These are phyloP conservation scores for Drosophila paramelanica DNA, from an alignment of 2,888 invertebrate species.

Conservation along the genomic window DNA sequence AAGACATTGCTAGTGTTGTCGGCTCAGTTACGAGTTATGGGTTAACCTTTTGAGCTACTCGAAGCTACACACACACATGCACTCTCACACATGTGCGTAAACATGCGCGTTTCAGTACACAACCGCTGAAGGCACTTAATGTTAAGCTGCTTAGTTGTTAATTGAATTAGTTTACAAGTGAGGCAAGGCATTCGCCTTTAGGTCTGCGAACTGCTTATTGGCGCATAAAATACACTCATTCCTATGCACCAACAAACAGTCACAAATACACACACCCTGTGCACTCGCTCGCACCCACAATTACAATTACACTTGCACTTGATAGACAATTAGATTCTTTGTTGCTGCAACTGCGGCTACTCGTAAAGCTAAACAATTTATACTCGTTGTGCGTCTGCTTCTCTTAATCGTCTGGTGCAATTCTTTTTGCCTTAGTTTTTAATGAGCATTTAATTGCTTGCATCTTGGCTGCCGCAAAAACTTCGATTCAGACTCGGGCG, in stretches of 20 bases:
- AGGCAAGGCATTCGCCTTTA: conserved; percentile 55
- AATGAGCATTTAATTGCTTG: conserved; percentile 78
- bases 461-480: conserved; percentile 51
- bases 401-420: conserved; percentile 38
- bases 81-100: neutral
- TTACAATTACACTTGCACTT: conserved; percentile 75
- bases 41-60: conserved; percentile 51
- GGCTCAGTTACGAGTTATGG: conserved; percentile 54
- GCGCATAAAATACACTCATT: conserved; percentile 59
- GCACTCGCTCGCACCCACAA: conserved; percentile 44
- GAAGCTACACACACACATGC: conserved; percentile 11
- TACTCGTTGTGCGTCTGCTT: conserved; percentile 37
- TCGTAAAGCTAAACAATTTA: conserved; percentile 48
- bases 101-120: conserved; percentile 13
- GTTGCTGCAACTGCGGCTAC: conserved; percentile 44
- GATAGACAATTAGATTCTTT: conserved; percentile 74
- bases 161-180: conserved; percentile 78
- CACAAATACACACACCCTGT: conserved; percentile 1
- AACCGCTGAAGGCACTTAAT: conserved; percentile 52
- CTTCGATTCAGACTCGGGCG: conserved; percentile 2
- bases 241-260: conserved; percentile 14
- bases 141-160: conserved; percentile 78
- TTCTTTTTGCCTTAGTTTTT: conserved; percentile 50
- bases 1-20: conserved; percentile 42
- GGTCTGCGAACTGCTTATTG: conserved; percentile 56